Percentiles rank a stretch among this genome's conserved stretches.
These are phyloP conservation scores for Hemistola chrysoprasaria DNA, from an alignment of 2,888 invertebrate species.

Conservation along the genomic window DNA sequence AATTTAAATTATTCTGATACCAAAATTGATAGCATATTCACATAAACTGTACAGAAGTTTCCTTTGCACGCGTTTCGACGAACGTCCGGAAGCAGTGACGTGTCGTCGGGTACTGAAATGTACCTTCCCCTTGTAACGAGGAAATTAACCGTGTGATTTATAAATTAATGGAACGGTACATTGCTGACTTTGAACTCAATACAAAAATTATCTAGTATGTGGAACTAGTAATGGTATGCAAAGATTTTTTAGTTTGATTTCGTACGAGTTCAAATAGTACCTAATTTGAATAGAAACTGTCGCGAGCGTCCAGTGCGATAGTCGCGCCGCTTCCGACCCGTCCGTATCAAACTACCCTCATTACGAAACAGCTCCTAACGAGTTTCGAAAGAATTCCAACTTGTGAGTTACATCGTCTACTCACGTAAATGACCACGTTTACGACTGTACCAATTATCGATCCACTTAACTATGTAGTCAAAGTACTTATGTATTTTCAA, in stretches of 20 bases:
- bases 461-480: slow-evolving; percentile 22
- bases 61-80: slow-evolving; percentile 47
- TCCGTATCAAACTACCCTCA: slow-evolving; percentile 51
- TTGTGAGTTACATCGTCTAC: slow-evolving; percentile 52
- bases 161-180: slow-evolving; percentile 6
- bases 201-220: not conserved
- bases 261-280: slow-evolving; percentile 37
- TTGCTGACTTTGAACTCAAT: slow-evolving; percentile 1
- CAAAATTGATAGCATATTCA: slow-evolving; percentile 25
- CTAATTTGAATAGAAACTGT: slow-evolving; percentile 73
- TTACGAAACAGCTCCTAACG: slow-evolving; percentile 50
- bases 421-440: slow-evolving; percentile 47
- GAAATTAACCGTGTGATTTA: slow-evolving; percentile 3
- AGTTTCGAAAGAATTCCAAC: slow-evolving; percentile 54
- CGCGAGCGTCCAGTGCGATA: slow-evolving; percentile 51
- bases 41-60: slow-evolving; percentile 35
- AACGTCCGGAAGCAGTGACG: slow-evolving; percentile 57
- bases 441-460: slow-evolving; percentile 18
- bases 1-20: slow-evolving; percentile 10
- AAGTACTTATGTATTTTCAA: slow-evolving; percentile 6
- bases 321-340: slow-evolving; percentile 59
- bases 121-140: slow-evolving; percentile 15
- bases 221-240: slow-evolving; percentile 34
- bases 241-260: slow-evolving; percentile 26
- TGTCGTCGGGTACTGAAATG: slow-evolving; percentile 38